Evolutionary conservation across 2,797 vertebrate genomes (phyloP).

Genomic region (Protonibea diacanthus): DNA sequence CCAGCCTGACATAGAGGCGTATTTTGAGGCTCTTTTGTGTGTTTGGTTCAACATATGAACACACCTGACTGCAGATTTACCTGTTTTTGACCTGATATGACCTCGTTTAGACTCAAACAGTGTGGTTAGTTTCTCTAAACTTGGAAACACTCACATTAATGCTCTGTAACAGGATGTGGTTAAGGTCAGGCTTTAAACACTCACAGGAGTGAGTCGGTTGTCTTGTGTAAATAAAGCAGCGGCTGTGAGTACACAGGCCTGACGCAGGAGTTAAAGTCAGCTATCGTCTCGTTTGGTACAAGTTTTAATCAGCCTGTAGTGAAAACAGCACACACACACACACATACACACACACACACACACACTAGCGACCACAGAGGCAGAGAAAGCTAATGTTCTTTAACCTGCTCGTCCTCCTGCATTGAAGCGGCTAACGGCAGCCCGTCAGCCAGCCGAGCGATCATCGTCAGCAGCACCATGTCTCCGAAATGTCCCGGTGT

Average conservation of each 20-base stretch:
- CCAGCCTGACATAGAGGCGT: neutral
- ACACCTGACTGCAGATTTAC: too few relatives aligned
- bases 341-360: neutral
- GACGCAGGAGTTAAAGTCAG: neutral
- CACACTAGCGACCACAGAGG: conserved; percentile 1
- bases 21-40: neutral
- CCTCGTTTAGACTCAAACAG: neutral
- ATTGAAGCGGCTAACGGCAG: conserved; percentile 96
- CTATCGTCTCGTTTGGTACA: conserved; percentile 42
- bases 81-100: neutral
- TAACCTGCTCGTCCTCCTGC: conserved; percentile 98
- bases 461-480: conserved; percentile 98
- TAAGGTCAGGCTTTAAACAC: neutral
- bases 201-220: conserved; percentile 1
- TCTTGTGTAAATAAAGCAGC: conserved; percentile 4
- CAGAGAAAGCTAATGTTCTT: neutral
- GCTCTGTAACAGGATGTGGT: neutral
- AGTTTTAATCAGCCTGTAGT: neutral
- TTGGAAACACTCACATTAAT: neutral
- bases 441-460: conserved; percentile 95
- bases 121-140: neutral
- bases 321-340: neutral
- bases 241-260: conserved; percentile 20
- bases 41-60: neutral
- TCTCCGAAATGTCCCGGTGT: conserved; percentile 37